Evolutionary conservation across 2,797 vertebrate genomes (phyloP), one percentile per base, ranked within the genome.

Genomic region (Liasis olivaceus): DNA sequence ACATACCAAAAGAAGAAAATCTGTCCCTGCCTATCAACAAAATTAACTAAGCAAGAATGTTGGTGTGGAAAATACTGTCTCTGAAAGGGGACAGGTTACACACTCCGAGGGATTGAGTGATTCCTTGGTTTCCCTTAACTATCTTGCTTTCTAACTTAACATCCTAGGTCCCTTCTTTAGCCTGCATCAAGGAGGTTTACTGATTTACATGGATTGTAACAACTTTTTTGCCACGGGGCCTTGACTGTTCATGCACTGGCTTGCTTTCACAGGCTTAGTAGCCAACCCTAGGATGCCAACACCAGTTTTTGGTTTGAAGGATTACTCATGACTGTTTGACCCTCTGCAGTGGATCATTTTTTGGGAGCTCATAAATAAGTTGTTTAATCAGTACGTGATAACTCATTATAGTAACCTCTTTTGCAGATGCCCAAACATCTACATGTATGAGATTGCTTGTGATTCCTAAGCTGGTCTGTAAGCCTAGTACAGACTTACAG

Each of bases 241-340:
- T 59, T 28, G 12, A 86, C 89, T 0, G 0, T 60, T 51, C 0
- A 0, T 0, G 4, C 42, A 28, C 87, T 85, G 0, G 28, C 60
- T 85, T 72, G 59, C 77, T 81, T 63, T 66, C 22, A 12, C 72
- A 26, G 15, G 69, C 69, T 51, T 24, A 54, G 59, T 84, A 88
- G 72, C 36, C 42, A 69, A 85, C 85, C 42, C 8, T 1, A 2
- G 54, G 36, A 69, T 59, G 77, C 62, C 60, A 87, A 85, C 54
- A 42, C 59, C 31, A 42, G 47, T 64, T 63, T 89, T 13, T 15
- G 15, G n/a, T 47, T 72, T 15, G 62, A 89, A 81, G 62, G 42
- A 72, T 13, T 77, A 4, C 22, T 31, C 5, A 2, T 2, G 63
- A 17, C 9, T 11, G 22, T 51, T 91, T 87, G 81, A 42, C 84